Conservation (phyloP, 2,797 vertebrate genomes). For the Numenius phaeopus region DNA sequence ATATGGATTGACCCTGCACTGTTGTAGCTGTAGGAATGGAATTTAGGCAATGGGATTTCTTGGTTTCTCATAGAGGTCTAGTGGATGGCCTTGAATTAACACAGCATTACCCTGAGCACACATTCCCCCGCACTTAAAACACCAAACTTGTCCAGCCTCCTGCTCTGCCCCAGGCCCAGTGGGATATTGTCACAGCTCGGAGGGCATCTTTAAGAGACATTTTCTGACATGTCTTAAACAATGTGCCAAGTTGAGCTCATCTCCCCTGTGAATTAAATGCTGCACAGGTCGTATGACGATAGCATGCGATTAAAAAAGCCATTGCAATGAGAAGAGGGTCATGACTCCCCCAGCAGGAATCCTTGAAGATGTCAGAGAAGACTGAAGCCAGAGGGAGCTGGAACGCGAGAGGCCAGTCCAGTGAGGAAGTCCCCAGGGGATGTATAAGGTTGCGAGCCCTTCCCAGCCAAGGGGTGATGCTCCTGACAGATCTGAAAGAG, state of each 20-base stretch:
- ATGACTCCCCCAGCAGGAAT: not conserved
- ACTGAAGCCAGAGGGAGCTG: not conserved
- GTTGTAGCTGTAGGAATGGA: accelerated
- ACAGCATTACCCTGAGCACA: not conserved
- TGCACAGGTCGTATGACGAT: not conserved
- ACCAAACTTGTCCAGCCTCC: not conserved
- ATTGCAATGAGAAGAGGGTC: not conserved
- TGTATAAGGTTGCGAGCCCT: not conserved
- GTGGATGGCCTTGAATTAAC: not conserved
- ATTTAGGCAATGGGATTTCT: not conserved
- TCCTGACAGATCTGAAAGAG: not conserved
- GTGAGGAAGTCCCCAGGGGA: not conserved
- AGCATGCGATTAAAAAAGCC: not conserved
- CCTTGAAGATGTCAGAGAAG: not conserved
- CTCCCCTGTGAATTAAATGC: not conserved
- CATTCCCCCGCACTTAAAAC: not conserved
- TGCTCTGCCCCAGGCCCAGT: not conserved
- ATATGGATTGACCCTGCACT: not conserved
- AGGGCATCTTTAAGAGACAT: not conserved
- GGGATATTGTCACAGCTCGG: not conserved
- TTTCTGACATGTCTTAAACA: not conserved
- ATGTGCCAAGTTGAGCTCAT: not conserved
- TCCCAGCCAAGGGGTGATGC: not conserved
- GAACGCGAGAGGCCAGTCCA: not conserved
- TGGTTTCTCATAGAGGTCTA: not conserved